Evolutionary conservation across 2,797 vertebrate species (phyloP).

Genomic region (Aythya fuligula): DNA sequence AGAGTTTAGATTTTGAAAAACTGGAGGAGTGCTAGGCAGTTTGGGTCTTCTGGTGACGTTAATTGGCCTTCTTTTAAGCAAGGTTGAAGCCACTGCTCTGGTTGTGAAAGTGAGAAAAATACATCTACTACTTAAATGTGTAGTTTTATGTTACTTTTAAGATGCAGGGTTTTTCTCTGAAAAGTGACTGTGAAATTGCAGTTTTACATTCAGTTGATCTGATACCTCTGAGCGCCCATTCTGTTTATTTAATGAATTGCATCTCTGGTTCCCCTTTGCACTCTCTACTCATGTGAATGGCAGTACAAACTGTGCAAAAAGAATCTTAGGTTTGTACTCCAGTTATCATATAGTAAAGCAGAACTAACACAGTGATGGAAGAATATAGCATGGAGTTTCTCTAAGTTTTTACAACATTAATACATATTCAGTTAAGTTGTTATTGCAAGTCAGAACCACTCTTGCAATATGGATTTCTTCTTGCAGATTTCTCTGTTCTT

Average conservation of each 20-base stretch:
- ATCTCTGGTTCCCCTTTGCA: background rate
- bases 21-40: background rate
- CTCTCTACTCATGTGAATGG: background rate
- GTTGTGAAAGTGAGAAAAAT: background rate
- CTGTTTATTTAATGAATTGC: background rate
- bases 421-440: background rate
- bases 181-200: background rate
- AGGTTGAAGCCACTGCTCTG: background rate
- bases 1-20: constrained; percentile 44
- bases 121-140: background rate
- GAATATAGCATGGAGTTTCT: background rate
- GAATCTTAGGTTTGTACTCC: background rate
- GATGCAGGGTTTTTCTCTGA: background rate
- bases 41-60: background rate
- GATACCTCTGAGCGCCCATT: background rate
- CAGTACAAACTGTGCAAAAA: background rate
- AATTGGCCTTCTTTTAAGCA: background rate
- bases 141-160: background rate
- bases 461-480: background rate
- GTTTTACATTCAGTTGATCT: background rate
- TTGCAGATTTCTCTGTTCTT: background rate
- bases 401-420: background rate
- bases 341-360: background rate
- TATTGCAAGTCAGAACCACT: background rate
- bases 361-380: background rate